Evolutionary conservation across 2,888 invertebrate species (phyloP).

Genomic region (Torymus tubicola): DNA sequence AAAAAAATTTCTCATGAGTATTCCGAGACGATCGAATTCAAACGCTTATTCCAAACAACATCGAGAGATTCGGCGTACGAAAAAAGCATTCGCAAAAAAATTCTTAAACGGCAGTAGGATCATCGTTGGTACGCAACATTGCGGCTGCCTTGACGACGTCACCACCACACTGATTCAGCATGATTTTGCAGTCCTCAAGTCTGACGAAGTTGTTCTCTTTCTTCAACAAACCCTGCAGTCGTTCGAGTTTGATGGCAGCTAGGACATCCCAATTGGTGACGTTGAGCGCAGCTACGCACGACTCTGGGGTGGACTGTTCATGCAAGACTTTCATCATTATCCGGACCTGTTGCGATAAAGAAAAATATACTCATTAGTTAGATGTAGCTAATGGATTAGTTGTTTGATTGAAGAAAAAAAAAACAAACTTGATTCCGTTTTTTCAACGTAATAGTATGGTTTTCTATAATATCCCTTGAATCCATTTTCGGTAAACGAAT

Average conservation of each 20-base stretch:
- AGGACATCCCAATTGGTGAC: constrained; percentile 93
- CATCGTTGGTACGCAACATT: constrained; percentile 70
- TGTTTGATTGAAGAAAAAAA: too few species aligned
- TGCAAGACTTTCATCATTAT: constrained; percentile 92
- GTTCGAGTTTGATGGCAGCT: constrained; percentile 89
- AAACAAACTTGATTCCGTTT: not conserved
- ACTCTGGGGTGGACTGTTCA: constrained; percentile 80
- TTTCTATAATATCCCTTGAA: too few species aligned
- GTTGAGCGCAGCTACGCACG: constrained; percentile 88
- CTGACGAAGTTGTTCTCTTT: constrained; percentile 73
- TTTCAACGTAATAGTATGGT: not conserved
- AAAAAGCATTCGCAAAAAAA: too few species aligned
- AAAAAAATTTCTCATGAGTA: too few species aligned
- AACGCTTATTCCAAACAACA: too few species aligned
- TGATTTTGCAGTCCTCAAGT: constrained; percentile 73
- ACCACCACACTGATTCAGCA: constrained; percentile 72
- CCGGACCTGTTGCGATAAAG: constrained; percentile 80
- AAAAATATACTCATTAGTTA: not conserved
- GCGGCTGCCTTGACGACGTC: constrained; percentile 75
- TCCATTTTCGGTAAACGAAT: too few species aligned
- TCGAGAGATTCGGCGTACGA: too few species aligned
- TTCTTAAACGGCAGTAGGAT: constrained; percentile 71
- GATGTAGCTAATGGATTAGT: too few species aligned
- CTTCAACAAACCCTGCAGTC: constrained; percentile 78
- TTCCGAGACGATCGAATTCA: too few species aligned